Evolutionary conservation across 2,113 vertebrate genomes (phyloP).

Genomic region (Microcebus tavaratra): DNA sequence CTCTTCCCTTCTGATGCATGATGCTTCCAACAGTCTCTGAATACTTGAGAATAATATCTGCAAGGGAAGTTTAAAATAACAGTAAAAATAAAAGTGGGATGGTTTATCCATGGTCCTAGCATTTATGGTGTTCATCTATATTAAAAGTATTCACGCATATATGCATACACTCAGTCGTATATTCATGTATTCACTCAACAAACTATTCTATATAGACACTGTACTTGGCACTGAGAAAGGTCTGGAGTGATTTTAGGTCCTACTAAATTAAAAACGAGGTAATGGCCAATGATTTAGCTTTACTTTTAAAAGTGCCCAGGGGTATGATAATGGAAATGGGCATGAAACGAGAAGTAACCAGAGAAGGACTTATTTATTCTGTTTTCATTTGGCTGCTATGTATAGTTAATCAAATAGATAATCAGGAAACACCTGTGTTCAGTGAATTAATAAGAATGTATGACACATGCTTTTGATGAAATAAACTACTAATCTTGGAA

Average conservation of each 20-base stretch:
- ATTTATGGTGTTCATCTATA: not conserved
- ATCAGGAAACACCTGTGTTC: not conserved
- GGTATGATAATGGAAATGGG: not conserved
- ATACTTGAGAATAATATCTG: slow-evolving; percentile 14
- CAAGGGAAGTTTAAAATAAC: slow-evolving; percentile 27
- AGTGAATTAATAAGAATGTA: not conserved
- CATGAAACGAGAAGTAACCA: not conserved
- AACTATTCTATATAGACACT: not conserved
- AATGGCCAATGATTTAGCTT: not conserved
- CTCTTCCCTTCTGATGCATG: slow-evolving; percentile 40
- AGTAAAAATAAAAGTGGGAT: slow-evolving; percentile 19
- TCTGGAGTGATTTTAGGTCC: not conserved
- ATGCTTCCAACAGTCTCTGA: slow-evolving; percentile 47
- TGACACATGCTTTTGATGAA: slow-evolving; percentile 27
- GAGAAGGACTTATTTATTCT: not conserved
- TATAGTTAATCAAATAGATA: not conserved
- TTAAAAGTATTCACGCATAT: not conserved
- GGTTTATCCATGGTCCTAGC: not conserved
- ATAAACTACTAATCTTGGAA: not conserved
- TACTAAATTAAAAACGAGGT: not conserved
- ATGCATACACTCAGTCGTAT: not conserved
- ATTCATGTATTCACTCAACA: not conserved
- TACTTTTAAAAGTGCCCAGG: not conserved
- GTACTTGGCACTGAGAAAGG: not conserved
- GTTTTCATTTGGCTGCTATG: slow-evolving; percentile 5